These are phyloP conservation scores for Tor tambroides DNA, from an alignment of 2,113 vertebrate genomes.

Conservation along the genomic window DNA sequence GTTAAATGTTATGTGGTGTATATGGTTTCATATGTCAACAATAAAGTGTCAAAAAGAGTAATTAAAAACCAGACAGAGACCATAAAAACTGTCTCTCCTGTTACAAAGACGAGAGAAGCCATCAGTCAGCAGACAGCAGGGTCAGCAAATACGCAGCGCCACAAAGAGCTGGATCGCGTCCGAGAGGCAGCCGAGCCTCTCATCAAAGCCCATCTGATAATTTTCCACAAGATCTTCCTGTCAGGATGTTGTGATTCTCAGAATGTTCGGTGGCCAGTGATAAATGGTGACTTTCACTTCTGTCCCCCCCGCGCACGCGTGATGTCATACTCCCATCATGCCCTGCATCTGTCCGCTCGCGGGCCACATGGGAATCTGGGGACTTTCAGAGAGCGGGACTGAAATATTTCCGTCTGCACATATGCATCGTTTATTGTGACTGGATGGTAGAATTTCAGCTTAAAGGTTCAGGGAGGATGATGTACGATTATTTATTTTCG, in stretches of 20 bases:
- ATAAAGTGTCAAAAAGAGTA: background rate
- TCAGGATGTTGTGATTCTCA: slow-evolving; percentile 99
- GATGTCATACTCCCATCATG: slow-evolving; percentile 89
- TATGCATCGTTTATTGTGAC: background rate
- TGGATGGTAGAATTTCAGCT: background rate
- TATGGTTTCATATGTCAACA: background rate
- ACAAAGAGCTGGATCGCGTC: slow-evolving; percentile 67
- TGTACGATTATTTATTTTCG: background rate
- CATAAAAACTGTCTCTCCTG: background rate
- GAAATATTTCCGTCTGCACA: background rate
- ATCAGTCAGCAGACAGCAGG: background rate
- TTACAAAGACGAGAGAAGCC: too few species aligned
- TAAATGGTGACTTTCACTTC: slow-evolving; percentile 86
- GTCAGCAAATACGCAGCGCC: slow-evolving; percentile 16
- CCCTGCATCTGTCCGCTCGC: background rate
- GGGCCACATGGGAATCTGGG: background rate
- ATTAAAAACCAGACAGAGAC: background rate
- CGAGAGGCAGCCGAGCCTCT: slow-evolving; percentile 76
- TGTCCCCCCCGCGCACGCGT: slow-evolving; percentile 62
- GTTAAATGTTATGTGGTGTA: too few species aligned
- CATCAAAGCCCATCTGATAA: slow-evolving; percentile 92
- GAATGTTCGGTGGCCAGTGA: slow-evolving; percentile 88
- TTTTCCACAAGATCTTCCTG: slow-evolving; percentile 97
- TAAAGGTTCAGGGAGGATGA: background rate
- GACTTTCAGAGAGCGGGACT: background rate